These are phyloP conservation scores for Scaptomyza hsui DNA, from an alignment of 1,140 invertebrate species.

Conservation along the genomic window DNA sequence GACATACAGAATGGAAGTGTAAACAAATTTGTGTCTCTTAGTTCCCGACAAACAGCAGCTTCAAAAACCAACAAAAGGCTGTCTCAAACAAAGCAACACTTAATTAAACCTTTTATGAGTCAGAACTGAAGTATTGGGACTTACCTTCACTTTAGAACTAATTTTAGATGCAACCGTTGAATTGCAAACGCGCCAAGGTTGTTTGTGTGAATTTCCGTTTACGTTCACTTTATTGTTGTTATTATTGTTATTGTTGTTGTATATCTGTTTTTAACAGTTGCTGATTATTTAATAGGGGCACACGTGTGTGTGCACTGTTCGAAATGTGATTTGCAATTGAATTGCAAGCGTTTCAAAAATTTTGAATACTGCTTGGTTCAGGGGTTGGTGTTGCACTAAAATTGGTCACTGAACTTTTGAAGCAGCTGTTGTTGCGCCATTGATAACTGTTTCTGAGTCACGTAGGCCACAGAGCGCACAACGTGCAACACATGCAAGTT, in stretches of 20 bases:
- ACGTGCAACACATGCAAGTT: constrained; percentile 62
- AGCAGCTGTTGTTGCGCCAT: constrained; percentile 74
- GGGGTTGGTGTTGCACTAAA: constrained; percentile 50
- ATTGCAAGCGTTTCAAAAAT: constrained; percentile 9
- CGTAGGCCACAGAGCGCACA: constrained; percentile 68
- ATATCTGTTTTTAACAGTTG: constrained; percentile 20
- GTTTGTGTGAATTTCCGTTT: constrained; percentile 47
- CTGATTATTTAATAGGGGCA: constrained; percentile 44
- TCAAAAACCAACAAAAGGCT: neutral
- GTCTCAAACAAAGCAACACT: constrained; percentile 21
- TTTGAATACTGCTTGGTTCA: constrained; percentile 32
- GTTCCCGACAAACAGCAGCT: neutral
- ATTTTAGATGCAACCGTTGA: constrained; percentile 54
- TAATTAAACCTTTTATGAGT: constrained; percentile 28
- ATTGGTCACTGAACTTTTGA: constrained; percentile 75
- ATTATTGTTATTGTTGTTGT: constrained; percentile 19
- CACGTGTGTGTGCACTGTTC: constrained; percentile 16
- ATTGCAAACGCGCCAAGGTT: constrained; percentile 59
- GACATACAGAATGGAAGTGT: constrained; percentile 15
- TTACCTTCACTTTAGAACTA: constrained; percentile 61
- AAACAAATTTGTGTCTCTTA: neutral
- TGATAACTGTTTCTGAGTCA: constrained; percentile 82
- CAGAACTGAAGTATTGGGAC: constrained; percentile 3
- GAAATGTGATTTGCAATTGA: constrained; percentile 4
- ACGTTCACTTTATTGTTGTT: constrained; percentile 54